These are phyloP conservation scores for Prochilodus magdalenae DNA, from an alignment of 2,113 vertebrate species.

Conservation along the genomic window DNA sequence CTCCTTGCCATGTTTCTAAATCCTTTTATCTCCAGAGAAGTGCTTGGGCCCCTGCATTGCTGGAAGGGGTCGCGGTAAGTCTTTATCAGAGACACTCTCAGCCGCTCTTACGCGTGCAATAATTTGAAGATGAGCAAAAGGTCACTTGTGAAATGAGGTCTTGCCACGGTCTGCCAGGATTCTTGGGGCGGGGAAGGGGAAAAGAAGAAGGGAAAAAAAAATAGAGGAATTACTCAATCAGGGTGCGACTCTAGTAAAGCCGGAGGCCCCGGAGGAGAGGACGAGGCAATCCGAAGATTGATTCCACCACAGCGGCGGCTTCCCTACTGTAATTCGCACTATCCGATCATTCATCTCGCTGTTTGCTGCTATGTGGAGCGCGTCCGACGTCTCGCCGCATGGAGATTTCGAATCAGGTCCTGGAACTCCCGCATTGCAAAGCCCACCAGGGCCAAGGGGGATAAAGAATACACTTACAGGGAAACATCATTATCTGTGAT, in stretches of 20 bases:
- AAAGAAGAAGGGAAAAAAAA: slow-evolving; percentile 21
- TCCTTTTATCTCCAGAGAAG: slow-evolving; percentile 57
- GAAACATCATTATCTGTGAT: slow-evolving; percentile 66
- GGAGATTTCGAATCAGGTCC: slow-evolving; percentile 35
- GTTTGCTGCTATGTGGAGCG: slow-evolving; percentile 20
- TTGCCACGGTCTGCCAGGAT: slow-evolving; percentile 29
- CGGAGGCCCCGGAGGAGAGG: slow-evolving; percentile 9
- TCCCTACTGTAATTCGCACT: slow-evolving; percentile 45
- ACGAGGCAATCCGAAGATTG: slow-evolving; percentile 45
- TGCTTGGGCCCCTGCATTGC: slow-evolving; percentile 47
- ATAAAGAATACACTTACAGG: slow-evolving; percentile 62
- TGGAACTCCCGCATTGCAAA: slow-evolving; percentile 27
- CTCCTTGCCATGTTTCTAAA: slow-evolving; percentile 49
- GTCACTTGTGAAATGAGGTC: slow-evolving; percentile 57
- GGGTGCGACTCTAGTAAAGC: slow-evolving; percentile 46
- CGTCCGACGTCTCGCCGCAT: slow-evolving; percentile 32
- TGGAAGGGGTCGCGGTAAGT: slow-evolving; percentile 37
- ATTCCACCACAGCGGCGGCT: slow-evolving; percentile 41
- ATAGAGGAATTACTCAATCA: slow-evolving; percentile 49
- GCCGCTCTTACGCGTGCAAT: slow-evolving; percentile 42
- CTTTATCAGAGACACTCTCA: slow-evolving; percentile 41
- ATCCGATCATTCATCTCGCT: slow-evolving; percentile 37
- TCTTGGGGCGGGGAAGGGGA: not conserved
- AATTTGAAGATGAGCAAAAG: slow-evolving; percentile 60
- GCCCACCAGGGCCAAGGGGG: slow-evolving; percentile 29